These are phyloP conservation scores for Dryoscopus gambensis DNA, from an alignment of 2,113 vertebrate genomes.

Conservation along the genomic window DNA sequence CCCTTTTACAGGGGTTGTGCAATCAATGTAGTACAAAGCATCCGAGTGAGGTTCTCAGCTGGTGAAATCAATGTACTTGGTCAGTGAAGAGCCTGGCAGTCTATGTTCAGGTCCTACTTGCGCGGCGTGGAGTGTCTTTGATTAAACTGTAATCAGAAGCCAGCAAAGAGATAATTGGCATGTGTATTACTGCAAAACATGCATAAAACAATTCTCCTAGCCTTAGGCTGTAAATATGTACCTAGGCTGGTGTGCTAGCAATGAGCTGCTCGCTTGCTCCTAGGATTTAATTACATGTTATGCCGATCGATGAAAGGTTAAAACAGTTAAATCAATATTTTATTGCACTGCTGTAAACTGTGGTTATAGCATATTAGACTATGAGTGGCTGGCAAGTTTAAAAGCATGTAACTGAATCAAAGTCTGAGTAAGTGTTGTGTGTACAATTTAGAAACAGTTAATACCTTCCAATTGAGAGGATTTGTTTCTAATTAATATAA, in stretches of 20 bases:
- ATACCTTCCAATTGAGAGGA: conserved; percentile 38
- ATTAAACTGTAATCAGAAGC: background rate
- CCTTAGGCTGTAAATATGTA: background rate
- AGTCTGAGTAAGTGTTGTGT: background rate
- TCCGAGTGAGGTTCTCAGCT: background rate
- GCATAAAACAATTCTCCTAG: background rate
- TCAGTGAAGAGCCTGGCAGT: background rate
- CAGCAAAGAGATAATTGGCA: background rate
- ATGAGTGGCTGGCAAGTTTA: conserved; percentile 14
- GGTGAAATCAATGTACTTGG: background rate
- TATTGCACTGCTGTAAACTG: conserved; percentile 22
- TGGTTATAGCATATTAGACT: conserved; percentile 9
- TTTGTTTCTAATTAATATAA: conserved; percentile 59
- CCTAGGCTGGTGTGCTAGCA: background rate
- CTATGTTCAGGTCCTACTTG: background rate
- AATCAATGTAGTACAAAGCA: background rate
- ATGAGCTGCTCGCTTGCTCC: background rate
- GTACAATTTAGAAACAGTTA: conserved; percentile 16
- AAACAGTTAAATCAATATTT: conserved; percentile 54
- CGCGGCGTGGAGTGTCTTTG: background rate
- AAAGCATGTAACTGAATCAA: conserved; percentile 39
- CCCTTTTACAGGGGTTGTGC: background rate
- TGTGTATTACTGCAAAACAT: background rate
- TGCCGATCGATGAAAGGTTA: background rate
- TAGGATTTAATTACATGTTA: conserved; percentile 31